Percentiles rank a stretch among this genome's conserved stretches.
These are phyloP conservation scores for Microctonus aethiopoides DNA, from an alignment of 2,888 invertebrate species.

Conservation along the genomic window DNA sequence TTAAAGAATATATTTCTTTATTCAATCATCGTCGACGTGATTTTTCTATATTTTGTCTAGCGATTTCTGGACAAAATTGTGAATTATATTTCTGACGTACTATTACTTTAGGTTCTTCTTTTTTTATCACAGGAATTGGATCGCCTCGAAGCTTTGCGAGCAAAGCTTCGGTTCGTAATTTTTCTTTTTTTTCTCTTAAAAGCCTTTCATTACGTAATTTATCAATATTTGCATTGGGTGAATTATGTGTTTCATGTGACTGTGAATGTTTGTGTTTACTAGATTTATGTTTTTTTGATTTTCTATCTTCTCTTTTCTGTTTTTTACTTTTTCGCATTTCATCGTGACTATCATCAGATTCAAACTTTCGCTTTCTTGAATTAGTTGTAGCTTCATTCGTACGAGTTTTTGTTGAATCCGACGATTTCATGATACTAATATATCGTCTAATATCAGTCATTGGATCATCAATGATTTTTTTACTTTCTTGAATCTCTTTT, in stretches of 20 bases:
- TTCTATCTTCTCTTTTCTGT: slow-evolving; percentile 55
- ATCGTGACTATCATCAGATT: slow-evolving; percentile 44
- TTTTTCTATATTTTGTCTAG: slow-evolving; percentile 77
- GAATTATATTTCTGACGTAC: slow-evolving; percentile 90
- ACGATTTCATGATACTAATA: slow-evolving; percentile 59
- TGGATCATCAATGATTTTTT: slow-evolving; percentile 80
- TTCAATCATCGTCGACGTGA: slow-evolving; percentile 37
- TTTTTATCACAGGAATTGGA: slow-evolving; percentile 55
- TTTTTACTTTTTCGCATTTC: slow-evolving; percentile 42
- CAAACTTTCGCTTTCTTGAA: slow-evolving; percentile 54
- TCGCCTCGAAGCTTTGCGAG: slow-evolving; percentile 77
- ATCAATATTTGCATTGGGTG: slow-evolving; percentile 69
- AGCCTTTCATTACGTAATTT: slow-evolving; percentile 82
- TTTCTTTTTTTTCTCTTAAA: slow-evolving; percentile 84
- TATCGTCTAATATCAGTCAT: slow-evolving; percentile 76
- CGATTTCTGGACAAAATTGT: slow-evolving; percentile 93
- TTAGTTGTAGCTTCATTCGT: slow-evolving; percentile 40
- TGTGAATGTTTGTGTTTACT: slow-evolving; percentile 39
- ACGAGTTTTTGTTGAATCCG: slow-evolving; percentile 35
- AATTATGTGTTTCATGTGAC: neutral
- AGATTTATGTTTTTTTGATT: slow-evolving; percentile 53
- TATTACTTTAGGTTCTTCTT: slow-evolving; percentile 54
- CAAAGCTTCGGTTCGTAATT: slow-evolving; percentile 76
- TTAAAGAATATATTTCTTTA: neutral
- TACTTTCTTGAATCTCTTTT: slow-evolving; percentile 75